A percentile compares a stretch with the other conserved stretches of the same genome.
Evolutionary conservation across 2,888 invertebrate species (phyloP).

Genomic region (Dastarcus helophoroides): DNA sequence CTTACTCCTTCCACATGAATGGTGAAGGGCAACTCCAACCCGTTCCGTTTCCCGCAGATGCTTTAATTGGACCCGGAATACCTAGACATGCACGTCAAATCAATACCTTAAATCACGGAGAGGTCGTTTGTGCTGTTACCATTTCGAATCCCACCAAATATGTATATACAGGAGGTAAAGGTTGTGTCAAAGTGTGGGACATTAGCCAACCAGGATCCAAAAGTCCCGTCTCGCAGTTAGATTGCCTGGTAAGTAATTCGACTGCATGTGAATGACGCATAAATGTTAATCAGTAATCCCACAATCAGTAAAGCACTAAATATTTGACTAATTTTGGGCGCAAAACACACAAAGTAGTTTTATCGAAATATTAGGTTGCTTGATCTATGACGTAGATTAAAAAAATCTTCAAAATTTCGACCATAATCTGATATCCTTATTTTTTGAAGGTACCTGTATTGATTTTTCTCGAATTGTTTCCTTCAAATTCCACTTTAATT

Average conservation of each 20-base stretch:
- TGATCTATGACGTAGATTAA: no score
- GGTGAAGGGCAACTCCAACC: constrained; percentile 84
- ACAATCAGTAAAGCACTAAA: no score
- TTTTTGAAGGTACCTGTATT: no score
- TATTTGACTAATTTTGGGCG: no score
- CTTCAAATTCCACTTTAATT: no score
- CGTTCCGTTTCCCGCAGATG: constrained; percentile 90
- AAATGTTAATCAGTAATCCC: no score
- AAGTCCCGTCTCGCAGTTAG: constrained; percentile 81
- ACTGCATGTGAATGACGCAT: no score
- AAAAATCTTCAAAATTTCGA: no score
- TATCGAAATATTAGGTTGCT: no score
- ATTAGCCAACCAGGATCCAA: constrained; percentile 80
- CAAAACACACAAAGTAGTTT: no score
- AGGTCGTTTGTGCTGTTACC: constrained; percentile 95
- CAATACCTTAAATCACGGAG: constrained; percentile 87
- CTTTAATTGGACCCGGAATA: constrained; percentile 84
- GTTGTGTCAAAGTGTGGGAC: constrained; percentile 97
- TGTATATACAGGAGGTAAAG: constrained; percentile 93
- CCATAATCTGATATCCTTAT: no score
- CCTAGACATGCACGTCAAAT: constrained; percentile 87
- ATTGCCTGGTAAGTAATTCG: constrained; percentile 73
- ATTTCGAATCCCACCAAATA: constrained; percentile 88
- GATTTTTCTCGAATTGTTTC: no score
- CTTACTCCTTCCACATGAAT: constrained; percentile 89